Base-by-base conservation (phyloP, 2,888 invertebrate genomes). In the Ichneumon xanthorius region DNA sequence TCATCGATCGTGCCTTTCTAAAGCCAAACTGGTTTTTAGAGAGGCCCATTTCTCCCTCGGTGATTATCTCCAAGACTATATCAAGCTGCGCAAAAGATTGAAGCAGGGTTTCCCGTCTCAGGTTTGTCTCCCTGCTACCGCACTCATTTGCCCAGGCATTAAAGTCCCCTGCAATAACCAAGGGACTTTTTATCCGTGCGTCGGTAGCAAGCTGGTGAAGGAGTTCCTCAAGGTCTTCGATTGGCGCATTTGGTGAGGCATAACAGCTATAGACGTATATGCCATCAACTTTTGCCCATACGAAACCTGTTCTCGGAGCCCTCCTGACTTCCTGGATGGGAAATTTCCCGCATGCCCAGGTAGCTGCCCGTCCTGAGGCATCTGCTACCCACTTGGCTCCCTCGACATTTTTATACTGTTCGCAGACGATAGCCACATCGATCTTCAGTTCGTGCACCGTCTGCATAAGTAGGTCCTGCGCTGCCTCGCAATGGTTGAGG, bases 101-200 rank as follows among this genome's bases (percentile, higher is more conserved):
- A 5, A 84, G 58, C 7, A 88, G 77, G 11, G 87, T 78, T 53
- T 84, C 53, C 9, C 88, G 87, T 45, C 88, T 72, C 7, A 16
- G 50, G 50, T 87, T 86, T 3, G 87, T 89, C 19, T 61, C 50
- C 30, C 81, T 82, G 83, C 85, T 87, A 33, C 88, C 88, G 89
- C 88, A 87, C 37, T 88, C 88, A 0, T 76, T 72, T n/a, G 87
- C 87, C 87, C 85, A 86, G 22, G 85, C 80, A 55, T 45, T 88
- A 55, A 88, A 87, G 67, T 87, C 88, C 0, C 87, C 89, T n/a
- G 88, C 87, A 9, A 89, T 88, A 11, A 84, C 82, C n/a, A 87
- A 80, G 0, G 79, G 85, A 5, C 6, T 53, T 16, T 80, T 53
- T 3, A 72, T 80, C 67, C 48, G 76, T 9, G 87, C 85, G 65